Base-by-base conservation (phyloP, 2,797 vertebrate genomes). In the Coluber constrictor region DNA sequence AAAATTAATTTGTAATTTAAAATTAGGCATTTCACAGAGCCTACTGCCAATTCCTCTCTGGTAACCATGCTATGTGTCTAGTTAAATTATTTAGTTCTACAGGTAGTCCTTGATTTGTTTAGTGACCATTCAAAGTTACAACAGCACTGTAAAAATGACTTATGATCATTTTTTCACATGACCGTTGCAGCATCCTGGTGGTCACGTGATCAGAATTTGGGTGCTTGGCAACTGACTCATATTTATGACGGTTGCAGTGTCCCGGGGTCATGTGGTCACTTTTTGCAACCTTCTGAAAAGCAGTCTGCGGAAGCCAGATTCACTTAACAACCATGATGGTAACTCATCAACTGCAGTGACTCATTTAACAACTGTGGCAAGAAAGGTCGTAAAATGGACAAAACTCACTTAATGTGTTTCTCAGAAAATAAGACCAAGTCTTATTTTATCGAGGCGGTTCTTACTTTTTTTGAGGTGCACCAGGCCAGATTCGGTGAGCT, bases 81-180 rank as follows among this genome's bases (percentile, higher is more conserved):
- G 89, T 93, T 25, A 0, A 79, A 9, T 70, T 70, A 90, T 95
- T 94, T 54, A 70, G 91, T 25, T 91, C 66, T 74, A 74, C 7
- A 74, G n/a, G 15, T 74, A 74, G 7, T 20, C 66, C 66, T 18
- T 1, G 13, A 8, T 1, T 74, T 32, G 16, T 18, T 74, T 37
- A 74, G 66, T 37, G 66, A 18, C 0, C 0, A 4, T 63, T 63
- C 61, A 74, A 74, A 74, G n/a, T 74, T 74, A 37, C n/a, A 74
- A 37, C 15, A 70, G n/a, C 15, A 37, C n/a, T 74, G 66, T 18
- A 37, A 37, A 70, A 74, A 74, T 9, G 66, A 18, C 15, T 74
- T 74, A 1, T 1, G 66, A 18, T 15, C 6, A 3, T 74, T 37
- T 37, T 43, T 74, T 74, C n/a, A 18, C n/a, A 8, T 8, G n/a